Conservation (phyloP, 2,888 invertebrate genomes). For the Calameuta filiformis region DNA sequence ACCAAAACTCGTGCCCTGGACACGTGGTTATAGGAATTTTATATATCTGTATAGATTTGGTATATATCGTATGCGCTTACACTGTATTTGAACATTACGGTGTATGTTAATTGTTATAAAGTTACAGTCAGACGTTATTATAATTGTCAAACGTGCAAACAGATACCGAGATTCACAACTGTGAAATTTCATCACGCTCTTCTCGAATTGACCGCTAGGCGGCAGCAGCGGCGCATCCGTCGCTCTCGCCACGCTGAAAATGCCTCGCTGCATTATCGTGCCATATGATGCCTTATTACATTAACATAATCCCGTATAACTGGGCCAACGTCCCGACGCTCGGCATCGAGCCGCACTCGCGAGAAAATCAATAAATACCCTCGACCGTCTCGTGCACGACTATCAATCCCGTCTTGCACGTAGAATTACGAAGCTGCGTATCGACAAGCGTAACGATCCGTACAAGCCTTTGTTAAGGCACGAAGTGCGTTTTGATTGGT, state of each 20-base stretch:
- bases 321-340: conserved; percentile 1
- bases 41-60: no score
- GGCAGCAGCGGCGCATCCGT: not conserved
- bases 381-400: not conserved
- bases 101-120: not conserved
- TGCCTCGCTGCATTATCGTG: conserved; percentile 18
- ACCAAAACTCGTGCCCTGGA: no score
- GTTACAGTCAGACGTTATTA: not conserved
- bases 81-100: no score
- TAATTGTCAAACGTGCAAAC: not conserved
- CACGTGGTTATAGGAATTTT: no score
- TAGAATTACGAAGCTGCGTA: not conserved
- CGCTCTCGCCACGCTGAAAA: not conserved
- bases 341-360: not conserved
- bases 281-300: conserved; percentile 26
- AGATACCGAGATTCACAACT: not conserved
- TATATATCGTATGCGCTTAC: no score
- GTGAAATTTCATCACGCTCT: not conserved
- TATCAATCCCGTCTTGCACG: not conserved
- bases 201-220: not conserved
- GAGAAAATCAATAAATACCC: not conserved
- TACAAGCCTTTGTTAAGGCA: not conserved
- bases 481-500: not conserved
- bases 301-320: conserved; percentile 20
- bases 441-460: not conserved